Evolutionary conservation across 2,113 vertebrate species (phyloP).

Genomic region (Regulus satrapa): DNA sequence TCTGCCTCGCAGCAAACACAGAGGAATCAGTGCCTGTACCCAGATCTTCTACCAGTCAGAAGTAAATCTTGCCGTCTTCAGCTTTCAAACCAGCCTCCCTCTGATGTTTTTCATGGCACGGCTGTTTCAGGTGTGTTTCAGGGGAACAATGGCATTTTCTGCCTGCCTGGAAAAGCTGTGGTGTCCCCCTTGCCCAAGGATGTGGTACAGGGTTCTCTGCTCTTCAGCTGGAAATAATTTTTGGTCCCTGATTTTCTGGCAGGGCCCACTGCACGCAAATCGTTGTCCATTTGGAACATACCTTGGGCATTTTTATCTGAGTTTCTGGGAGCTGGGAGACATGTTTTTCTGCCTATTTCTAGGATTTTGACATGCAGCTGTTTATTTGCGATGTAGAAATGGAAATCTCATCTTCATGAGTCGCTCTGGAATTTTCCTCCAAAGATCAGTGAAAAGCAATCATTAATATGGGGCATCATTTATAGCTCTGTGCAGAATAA

Average conservation of each 20-base stretch:
- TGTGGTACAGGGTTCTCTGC: neutral
- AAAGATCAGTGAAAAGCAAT: conserved; percentile 7
- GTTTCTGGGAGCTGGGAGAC: neutral
- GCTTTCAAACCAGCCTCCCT: neutral
- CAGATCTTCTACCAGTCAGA: neutral
- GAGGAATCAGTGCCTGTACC: neutral
- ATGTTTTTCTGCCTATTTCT: neutral
- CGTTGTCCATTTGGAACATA: neutral
- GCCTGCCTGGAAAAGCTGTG: neutral
- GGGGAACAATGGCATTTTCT: neutral
- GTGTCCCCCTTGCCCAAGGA: neutral
- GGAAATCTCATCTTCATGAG: conserved; percentile 5
- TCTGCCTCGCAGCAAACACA: neutral
- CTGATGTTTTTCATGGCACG: neutral
- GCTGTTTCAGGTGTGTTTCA: neutral
- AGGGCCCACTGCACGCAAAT: neutral
- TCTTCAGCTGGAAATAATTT: neutral
- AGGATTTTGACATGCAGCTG: neutral
- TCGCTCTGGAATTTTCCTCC: conserved; percentile 6
- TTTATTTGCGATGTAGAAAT: neutral
- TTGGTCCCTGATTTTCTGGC: neutral
- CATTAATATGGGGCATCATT: conserved; percentile 1
- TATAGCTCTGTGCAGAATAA: conserved; percentile 25
- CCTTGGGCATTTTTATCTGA: neutral
- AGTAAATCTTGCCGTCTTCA: neutral